phyloP scores from a whole-genome alignment of 2,113 vertebrate genomes.

The Hippocampus mohnikei region DNA sequence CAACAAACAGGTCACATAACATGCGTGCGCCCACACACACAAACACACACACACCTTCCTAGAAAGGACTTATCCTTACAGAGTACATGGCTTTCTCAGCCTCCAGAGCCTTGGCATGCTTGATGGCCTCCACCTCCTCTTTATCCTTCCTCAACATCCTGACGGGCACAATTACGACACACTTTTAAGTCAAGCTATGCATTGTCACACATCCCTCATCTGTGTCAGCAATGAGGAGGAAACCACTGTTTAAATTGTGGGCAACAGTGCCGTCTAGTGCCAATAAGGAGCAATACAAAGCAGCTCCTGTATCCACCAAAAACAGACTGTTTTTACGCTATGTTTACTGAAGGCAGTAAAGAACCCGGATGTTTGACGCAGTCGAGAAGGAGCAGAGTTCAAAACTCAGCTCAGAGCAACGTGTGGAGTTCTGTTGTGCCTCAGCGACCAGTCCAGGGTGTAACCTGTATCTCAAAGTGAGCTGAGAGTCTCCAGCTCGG shows the following conservation, averaged over 20 bases:
- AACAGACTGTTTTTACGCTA: too few species aligned
- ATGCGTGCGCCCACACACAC: not conserved
- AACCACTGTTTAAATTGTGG: not conserved
- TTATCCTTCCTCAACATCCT: constrained; percentile 97
- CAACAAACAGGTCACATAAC: not conserved
- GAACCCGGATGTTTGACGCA: too few species aligned
- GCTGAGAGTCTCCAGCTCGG: too few species aligned
- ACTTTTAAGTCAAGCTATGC: not conserved
- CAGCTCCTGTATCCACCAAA: too few species aligned
- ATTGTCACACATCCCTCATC: not conserved
- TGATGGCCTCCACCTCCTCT: constrained; percentile 94
- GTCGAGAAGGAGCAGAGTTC: too few species aligned
- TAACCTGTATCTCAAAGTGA: too few species aligned
- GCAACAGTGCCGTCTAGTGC: not conserved
- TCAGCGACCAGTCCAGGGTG: too few species aligned
- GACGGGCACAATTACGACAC: constrained; percentile 17
- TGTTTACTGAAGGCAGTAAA: too few species aligned
- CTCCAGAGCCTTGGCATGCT: constrained; percentile 92
- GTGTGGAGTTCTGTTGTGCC: too few species aligned
- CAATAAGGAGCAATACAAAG: not conserved
- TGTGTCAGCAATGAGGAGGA: not conserved
- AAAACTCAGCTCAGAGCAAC: too few species aligned
- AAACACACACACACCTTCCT: not conserved
- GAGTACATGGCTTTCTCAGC: constrained; percentile 99
- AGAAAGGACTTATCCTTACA: constrained; percentile 67